Evolutionary conservation across 2,888 invertebrate species (phyloP).

Genomic region (Pyrochroa serraticornis): DNA sequence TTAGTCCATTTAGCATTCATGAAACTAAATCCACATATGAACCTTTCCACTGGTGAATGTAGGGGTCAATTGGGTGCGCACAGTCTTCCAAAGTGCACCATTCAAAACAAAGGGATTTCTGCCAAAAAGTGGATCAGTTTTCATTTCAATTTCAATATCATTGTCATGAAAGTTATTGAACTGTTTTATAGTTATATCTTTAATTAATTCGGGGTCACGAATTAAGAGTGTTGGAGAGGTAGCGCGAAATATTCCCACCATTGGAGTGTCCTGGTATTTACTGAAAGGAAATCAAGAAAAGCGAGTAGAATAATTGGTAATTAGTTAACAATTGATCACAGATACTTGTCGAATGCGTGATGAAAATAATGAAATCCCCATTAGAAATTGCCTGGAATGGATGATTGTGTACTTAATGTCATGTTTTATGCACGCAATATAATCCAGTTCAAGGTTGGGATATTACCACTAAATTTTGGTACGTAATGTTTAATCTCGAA

Average conservation of each 20-base stretch:
- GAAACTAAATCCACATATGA: neutral
- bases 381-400: too few species aligned
- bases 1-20: too few species aligned
- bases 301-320: too few species aligned
- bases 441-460: too few species aligned
- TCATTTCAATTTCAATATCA: conserved; percentile 51
- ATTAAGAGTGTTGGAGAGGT: conserved; percentile 47
- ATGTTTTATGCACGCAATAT: too few species aligned
- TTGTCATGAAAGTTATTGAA: conserved; percentile 54
- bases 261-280: conserved; percentile 44
- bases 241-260: conserved; percentile 52
- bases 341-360: too few species aligned
- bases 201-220: conserved; percentile 52
- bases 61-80: conserved; percentile 59
- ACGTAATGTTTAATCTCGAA: too few species aligned
- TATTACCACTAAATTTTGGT: too few species aligned
- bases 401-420: too few species aligned
- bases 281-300: conserved; percentile 31
- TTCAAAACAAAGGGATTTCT: conserved; percentile 59
- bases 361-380: too few species aligned
- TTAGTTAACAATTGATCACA: too few species aligned
- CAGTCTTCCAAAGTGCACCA: conserved; percentile 60
- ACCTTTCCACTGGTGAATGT: conserved; percentile 60
- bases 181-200: conserved; percentile 50
- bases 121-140: conserved; percentile 58